Percentiles rank a stretch among this genome's conserved stretches.
Evolutionary conservation across 2,797 vertebrate genomes (phyloP).

Genomic region (Heteromormyrus szaboi): DNA sequence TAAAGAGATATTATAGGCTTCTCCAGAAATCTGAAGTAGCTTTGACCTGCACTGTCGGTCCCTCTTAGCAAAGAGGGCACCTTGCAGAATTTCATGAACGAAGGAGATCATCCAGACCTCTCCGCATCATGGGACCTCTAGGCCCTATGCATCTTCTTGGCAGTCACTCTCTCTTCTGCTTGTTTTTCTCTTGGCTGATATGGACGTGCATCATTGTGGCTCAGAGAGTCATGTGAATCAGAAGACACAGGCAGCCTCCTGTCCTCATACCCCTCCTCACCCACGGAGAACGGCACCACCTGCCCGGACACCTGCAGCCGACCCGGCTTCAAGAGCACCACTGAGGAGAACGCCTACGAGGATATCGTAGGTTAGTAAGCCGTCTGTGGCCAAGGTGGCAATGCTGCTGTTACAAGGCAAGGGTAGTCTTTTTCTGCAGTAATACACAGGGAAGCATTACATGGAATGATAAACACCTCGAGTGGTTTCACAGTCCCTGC

Average conservation of each 20-base stretch:
- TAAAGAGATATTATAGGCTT: conserved; percentile 12
- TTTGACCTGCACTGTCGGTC: conserved; percentile 33
- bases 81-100: background rate
- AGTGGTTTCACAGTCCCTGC: background rate
- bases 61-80: background rate
- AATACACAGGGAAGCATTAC: background rate
- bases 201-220: background rate
- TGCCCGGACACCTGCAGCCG: conserved; percentile 65
- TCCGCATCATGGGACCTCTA: background rate
- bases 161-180: background rate
- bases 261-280: conserved; percentile 76
- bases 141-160: background rate
- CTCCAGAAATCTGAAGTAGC: background rate
- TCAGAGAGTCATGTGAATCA: conserved; percentile 89
- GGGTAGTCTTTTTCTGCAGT: background rate
- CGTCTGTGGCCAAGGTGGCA: background rate
- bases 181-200: background rate
- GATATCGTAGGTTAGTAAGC: conserved; percentile 88
- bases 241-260: conserved; percentile 80
- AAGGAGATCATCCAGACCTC: conserved; percentile 13
- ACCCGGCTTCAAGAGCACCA: conserved; percentile 89
- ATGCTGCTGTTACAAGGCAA: background rate
- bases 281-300: conserved; percentile 82
- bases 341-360: conserved; percentile 97
- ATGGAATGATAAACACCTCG: background rate